Evolutionary conservation across 2,113 vertebrate species (phyloP).

Genomic region (Neomonachus schauinslandi): DNA sequence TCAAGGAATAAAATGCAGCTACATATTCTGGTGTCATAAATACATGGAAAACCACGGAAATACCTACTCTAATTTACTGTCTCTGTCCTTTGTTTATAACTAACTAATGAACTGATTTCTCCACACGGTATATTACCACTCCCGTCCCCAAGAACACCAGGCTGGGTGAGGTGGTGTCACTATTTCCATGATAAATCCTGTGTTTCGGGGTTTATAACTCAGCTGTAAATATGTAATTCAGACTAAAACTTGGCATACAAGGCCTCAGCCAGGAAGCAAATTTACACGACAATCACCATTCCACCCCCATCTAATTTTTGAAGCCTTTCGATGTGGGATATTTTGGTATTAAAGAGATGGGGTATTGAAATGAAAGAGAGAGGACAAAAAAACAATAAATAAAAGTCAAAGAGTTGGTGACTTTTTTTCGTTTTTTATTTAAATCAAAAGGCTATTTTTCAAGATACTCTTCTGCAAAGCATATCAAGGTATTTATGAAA

Average conservation of each 20-base stretch:
- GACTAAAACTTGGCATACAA: conserved; percentile 79
- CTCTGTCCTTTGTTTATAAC: conserved; percentile 87
- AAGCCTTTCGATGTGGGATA: not conserved
- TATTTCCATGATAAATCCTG: conserved; percentile 84
- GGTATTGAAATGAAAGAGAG: not conserved
- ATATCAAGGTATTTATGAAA: not conserved
- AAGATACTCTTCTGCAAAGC: not conserved
- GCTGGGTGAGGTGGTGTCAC: conserved; percentile 80
- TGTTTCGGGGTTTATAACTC: conserved; percentile 85
- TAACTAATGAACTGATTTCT: conserved; percentile 87
- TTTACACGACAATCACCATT: conserved; percentile 58
- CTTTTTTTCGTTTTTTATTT: conserved; percentile 56
- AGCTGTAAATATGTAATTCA: conserved; percentile 84
- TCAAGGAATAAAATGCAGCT: conserved; percentile 84
- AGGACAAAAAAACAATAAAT: not conserved
- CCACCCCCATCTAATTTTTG: not conserved
- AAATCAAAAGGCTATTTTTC: conserved; percentile 64
- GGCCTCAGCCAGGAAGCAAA: conserved; percentile 79
- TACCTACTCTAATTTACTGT: conserved; percentile 86
- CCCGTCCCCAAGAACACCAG: conserved; percentile 71
- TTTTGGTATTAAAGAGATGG: not conserved
- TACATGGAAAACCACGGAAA: conserved; percentile 84
- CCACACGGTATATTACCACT: conserved; percentile 82
- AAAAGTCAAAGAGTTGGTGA: conserved; percentile 56
- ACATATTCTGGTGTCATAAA: conserved; percentile 85